Conservation (phyloP, 2,113 vertebrate genomes). For the Tragulus kanchil region DNA sequence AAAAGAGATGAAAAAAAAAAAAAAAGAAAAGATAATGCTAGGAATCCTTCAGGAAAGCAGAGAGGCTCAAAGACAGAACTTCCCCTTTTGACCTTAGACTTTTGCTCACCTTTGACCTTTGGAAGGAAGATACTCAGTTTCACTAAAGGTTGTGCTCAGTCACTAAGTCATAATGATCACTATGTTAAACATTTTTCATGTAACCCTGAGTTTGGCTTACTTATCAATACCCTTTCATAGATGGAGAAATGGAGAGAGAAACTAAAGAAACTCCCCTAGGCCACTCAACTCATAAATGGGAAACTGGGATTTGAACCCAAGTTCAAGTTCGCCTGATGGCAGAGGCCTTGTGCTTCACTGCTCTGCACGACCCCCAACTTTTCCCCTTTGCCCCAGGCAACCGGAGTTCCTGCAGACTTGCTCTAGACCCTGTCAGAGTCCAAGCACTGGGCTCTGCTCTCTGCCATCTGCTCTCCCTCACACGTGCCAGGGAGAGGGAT, state of each 20-base stretch:
- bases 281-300: neutral
- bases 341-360: neutral
- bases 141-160: fast-evolving
- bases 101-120: neutral
- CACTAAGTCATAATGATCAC: neutral
- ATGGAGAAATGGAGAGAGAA: neutral
- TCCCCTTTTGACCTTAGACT: neutral
- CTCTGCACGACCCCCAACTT: neutral
- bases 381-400: neutral
- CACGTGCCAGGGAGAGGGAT: neutral
- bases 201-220: neutral
- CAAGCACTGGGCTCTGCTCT: neutral
- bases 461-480: conserved; percentile 59
- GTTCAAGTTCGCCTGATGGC: neutral
- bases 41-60: neutral
- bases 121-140: neutral
- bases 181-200: neutral
- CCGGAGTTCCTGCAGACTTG: neutral
- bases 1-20: neutral
- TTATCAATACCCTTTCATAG: neutral
- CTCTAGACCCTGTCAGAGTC: neutral
- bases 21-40: neutral
- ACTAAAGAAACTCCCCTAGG: neutral
- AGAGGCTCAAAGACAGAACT: neutral
- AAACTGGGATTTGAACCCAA: neutral